A percentile compares a stretch with the other conserved stretches of the same genome.
phyloP scores from a whole-genome alignment of 2,888 invertebrate genomes.

The Spodoptera littoralis region DNA sequence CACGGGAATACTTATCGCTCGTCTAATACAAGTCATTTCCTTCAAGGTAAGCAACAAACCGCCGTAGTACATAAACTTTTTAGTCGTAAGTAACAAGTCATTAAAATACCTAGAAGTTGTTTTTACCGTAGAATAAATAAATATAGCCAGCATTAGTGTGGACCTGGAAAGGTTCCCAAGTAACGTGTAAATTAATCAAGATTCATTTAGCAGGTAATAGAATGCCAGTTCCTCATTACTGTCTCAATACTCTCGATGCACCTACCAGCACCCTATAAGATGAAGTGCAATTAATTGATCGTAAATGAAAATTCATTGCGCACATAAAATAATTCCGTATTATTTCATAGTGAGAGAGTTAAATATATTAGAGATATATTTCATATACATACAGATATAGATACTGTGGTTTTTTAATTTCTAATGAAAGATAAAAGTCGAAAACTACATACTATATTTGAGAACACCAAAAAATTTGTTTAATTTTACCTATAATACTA shows the following conservation, averaged over 20 bases:
- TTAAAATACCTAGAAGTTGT: slow-evolving; percentile 27
- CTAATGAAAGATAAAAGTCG: too few species aligned
- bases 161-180: slow-evolving; percentile 22
- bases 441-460: too few species aligned
- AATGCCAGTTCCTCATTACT: slow-evolving; percentile 38
- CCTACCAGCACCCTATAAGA: slow-evolving; percentile 25
- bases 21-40: slow-evolving; percentile 29
- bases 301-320: slow-evolving; percentile 46
- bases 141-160: slow-evolving; percentile 24
- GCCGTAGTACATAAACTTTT: slow-evolving; percentile 24
- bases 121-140: slow-evolving; percentile 34
- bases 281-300: slow-evolving; percentile 42
- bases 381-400: too few species aligned
- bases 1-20: slow-evolving; percentile 58
- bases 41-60: slow-evolving; percentile 1
- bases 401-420: too few species aligned
- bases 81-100: slow-evolving; percentile 18
- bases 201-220: slow-evolving; percentile 48
- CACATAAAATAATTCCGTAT: slow-evolving; percentile 33
- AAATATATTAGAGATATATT: too few species aligned
- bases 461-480: too few species aligned
- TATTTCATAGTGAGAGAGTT: slow-evolving; percentile 7
- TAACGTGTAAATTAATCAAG: slow-evolving; percentile 51
- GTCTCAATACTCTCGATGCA: slow-evolving; percentile 27
- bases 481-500: too few species aligned